Conservation (phyloP, 2,888 invertebrate species). For the Sialis lutaria region DNA sequence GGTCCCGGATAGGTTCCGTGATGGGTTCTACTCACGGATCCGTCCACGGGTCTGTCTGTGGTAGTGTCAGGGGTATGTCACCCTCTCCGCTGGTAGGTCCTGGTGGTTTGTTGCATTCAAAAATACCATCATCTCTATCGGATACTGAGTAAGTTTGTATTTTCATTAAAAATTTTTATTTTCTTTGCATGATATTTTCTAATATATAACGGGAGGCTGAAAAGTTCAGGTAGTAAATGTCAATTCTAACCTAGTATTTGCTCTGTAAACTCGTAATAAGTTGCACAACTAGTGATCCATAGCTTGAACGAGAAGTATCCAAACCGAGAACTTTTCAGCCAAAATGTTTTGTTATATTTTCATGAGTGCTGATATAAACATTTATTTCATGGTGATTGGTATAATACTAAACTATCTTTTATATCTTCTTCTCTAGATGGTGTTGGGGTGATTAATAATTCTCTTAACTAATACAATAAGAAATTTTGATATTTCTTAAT, state of each 20-base stretch:
- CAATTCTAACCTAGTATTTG: no score
- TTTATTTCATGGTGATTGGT: conserved; percentile 1
- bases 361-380: neutral
- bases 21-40: conserved; percentile 20
- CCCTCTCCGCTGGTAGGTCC: conserved; percentile 25
- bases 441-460: conserved; percentile 23
- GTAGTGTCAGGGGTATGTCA: conserved; percentile 22
- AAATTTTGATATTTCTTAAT: conserved; percentile 2
- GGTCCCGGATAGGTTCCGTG: conserved; percentile 23
- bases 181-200: neutral
- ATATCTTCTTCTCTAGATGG: conserved; percentile 19
- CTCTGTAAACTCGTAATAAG: no score
- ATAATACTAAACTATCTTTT: neutral
- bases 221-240: neutral
- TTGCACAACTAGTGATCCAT: no score
- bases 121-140: neutral
- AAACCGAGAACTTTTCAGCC: neutral
- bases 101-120: conserved; percentile 16
- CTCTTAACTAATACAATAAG: neutral
- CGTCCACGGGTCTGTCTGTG: conserved; percentile 20
- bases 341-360: neutral
- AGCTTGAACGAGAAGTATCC: neutral
- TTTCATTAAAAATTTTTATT: neutral
- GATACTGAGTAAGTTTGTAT: conserved; percentile 8
- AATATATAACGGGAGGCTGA: neutral